Base-by-base conservation (phyloP, 2,888 invertebrate genomes). In the Spicauda simplicius region DNA sequence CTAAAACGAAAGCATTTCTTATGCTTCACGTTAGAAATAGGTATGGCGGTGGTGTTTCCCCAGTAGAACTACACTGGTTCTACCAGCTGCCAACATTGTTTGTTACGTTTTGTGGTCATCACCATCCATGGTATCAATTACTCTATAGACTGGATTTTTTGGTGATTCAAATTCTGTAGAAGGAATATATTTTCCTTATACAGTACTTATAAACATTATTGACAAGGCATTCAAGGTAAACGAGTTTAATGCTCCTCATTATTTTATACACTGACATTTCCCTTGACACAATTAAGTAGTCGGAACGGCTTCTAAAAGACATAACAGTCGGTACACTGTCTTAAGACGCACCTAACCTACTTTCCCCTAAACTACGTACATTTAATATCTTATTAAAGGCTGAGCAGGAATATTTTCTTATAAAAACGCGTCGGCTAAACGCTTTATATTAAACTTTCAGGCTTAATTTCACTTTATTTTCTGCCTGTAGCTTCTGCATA, bases 391-490 rank as follows among this genome's bases (percentile, higher is more conserved):
- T 54, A 61, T 53, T 63, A 56, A 56, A 63, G 56, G 48, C 33
- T 10, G 25, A 56, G 25, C 45, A 48, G 56, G 56, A 56, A 63
- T 62, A 62, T 62, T 62, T 62, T 62, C 45, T 62, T 55, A 55
- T 62, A 62, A 62, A 58, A 62, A 62, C 62, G 54, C 41, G 45
- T 18, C 53, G 41, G 62, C 25, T 62, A 54, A 62, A 54, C 54
- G 45, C 54, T 62, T 57, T 55, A 12, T 62, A 54, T 55, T 62
- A 62, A 62, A 62, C 20, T 63, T 64, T 56, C 56, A 56, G 56
- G 12, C 63, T 56, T 64, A 48, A 56, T 64, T 56, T 56, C 19
- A 64, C 48, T 64, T 56, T 64, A 64, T 56, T 55, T 63, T 64
- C 50, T 19, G 63, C 55, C n/a, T 30, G 30, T 63, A 63, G 18